Evolutionary conservation across 1,140 invertebrate species (phyloP), one percentile per base, ranked within the genome.

Genomic region (Tetraneura akinire): DNA sequence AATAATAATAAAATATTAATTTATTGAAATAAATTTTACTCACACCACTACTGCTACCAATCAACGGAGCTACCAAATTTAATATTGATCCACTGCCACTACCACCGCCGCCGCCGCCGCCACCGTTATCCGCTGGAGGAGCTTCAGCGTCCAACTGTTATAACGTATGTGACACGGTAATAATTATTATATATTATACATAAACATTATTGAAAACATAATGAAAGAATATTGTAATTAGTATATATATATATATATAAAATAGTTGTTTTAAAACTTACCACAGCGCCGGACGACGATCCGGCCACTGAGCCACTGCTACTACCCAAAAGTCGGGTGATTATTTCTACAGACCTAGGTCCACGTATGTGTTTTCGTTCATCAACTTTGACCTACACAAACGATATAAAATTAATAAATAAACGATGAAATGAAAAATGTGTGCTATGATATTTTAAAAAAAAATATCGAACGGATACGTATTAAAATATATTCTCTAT

Each of bases 31-130:
- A n/a, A n/a, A n/a, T 51, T 42, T 2, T 9, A 37, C 80, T 80
- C 21, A 80, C 80, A 1, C 82, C 82, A 80, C 82, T 83, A 62
- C 82, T 83, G 45, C 78, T 81, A 8, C 82, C 82, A 16, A 83
- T 55, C 1, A 83, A 80, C 5, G 82, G 82, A 8, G 82, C 82
- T 18, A 83, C 68, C 16, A 83, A 45, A 37, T 80, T 82, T 1
- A 83, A 55, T 32, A 83, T 80, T 0, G 82, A 78, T 18, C 80
- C 81, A 6, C 81, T 82, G 13, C 81, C 82, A 45, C 82, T 82
- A 14, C 57, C 23, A 13, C 76, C 74, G 16, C 62, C 60, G 26
- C 55, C 81, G n/a, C 71, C 51, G n/a, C 81, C 81, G 11, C 64
- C 64, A 8, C 32, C 18, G 16, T 29, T 60, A 32, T 47, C 76